Evolutionary conservation across 2,113 vertebrate genomes (phyloP).

Genomic region (Calonectris borealis): DNA sequence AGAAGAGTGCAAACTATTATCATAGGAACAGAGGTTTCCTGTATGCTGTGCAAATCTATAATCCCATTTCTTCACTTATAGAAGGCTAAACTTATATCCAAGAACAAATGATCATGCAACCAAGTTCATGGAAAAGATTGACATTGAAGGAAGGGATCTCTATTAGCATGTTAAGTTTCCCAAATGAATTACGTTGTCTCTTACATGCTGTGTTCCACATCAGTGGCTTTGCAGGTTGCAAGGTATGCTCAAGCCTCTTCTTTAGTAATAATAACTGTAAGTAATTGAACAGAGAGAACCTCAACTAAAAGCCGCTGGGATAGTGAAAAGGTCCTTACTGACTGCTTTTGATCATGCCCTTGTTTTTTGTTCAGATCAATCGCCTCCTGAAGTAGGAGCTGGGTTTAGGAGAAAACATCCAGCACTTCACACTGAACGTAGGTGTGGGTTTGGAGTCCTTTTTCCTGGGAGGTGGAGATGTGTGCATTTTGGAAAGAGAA

Average conservation of each 20-base stretch:
- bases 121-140: neutral
- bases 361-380: neutral
- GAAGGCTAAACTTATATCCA: neutral
- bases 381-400: neutral
- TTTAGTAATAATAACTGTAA: neutral
- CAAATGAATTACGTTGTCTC: neutral
- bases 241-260: neutral
- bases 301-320: neutral
- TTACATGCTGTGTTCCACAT: neutral
- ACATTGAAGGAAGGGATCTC: neutral
- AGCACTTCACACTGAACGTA: neutral
- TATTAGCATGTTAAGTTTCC: neutral
- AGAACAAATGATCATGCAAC: neutral
- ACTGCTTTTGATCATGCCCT: neutral
- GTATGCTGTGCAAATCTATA: neutral
- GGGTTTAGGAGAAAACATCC: neutral
- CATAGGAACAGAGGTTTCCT: neutral
- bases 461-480: neutral
- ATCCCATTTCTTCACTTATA: neutral
- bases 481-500: neutral
- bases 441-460: neutral
- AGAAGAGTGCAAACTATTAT: neutral
- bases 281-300: neutral
- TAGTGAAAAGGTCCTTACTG: neutral
- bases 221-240: neutral